phyloP scores from a whole-genome alignment of 2,888 invertebrate genomes.

The Trachelus stipa region DNA sequence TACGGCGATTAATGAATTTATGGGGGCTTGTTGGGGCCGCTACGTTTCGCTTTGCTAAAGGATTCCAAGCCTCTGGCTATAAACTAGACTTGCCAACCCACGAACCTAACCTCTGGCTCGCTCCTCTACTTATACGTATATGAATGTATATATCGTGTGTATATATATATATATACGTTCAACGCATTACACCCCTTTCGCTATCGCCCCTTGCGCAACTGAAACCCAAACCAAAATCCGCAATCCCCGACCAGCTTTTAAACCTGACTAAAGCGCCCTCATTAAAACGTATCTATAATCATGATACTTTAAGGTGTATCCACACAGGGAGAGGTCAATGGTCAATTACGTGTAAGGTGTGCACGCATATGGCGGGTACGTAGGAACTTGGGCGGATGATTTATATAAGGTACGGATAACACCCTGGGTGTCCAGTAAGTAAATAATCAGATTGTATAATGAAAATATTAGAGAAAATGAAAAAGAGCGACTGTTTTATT shows the following conservation, averaged over 20 bases:
- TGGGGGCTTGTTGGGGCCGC: conserved; percentile 51
- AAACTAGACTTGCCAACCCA: conserved; percentile 56
- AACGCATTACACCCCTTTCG: conserved; percentile 22
- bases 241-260: conserved; percentile 33
- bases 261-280: conserved; percentile 41
- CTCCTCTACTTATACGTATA: background rate
- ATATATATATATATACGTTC: background rate
- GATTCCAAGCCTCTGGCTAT: conserved; percentile 53
- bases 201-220: conserved; percentile 23
- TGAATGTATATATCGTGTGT: background rate
- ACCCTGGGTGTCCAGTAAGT: background rate
- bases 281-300: conserved; percentile 12
- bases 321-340: background rate
- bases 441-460: background rate
- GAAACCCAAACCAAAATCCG: conserved; percentile 21
- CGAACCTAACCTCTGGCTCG: conserved; percentile 49
- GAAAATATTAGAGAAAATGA: background rate
- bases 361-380: background rate
- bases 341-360: background rate
- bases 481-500: background rate
- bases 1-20: conserved; percentile 60
- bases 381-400: background rate
- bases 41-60: conserved; percentile 51
- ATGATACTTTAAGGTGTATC: background rate
- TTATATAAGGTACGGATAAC: background rate